Percentiles rank a stretch among this genome's conserved stretches.
These are phyloP conservation scores for Okapia johnstoni DNA, from an alignment of 2,113 vertebrate genomes.

Conservation along the genomic window DNA sequence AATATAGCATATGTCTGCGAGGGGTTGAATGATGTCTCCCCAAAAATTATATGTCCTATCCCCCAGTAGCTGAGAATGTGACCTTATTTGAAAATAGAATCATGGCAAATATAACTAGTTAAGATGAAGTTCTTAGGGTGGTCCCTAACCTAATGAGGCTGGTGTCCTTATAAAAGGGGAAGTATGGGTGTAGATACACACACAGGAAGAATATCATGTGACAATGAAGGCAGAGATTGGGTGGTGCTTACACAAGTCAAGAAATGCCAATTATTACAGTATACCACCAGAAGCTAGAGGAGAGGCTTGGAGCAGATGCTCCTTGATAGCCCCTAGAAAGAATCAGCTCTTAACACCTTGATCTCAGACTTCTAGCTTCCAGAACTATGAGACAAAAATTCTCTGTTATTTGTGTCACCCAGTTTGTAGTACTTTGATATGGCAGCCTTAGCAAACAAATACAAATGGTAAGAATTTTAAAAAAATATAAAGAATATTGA, in stretches of 20 bases:
- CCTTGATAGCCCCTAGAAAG: not conserved
- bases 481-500: not conserved
- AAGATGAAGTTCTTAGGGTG: not conserved
- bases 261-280: fast-evolving
- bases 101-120: not conserved
- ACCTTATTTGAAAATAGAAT: not conserved
- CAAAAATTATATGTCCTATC: not conserved
- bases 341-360: not conserved
- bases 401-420: not conserved
- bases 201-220: not conserved
- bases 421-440: not conserved
- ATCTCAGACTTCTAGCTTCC: not conserved
- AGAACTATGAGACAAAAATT: not conserved
- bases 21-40: not conserved
- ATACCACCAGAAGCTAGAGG: not conserved
- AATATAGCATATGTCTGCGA: not conserved
- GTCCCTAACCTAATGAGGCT: not conserved
- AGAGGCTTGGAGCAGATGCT: not conserved
- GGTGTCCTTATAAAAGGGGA: not conserved
- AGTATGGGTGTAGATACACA: not conserved
- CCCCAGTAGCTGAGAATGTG: not conserved
- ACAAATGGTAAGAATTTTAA: not conserved
- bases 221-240: not conserved
- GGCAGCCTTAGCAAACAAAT: not conserved
- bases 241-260: not conserved